These are phyloP conservation scores for Bubo blakistoni DNA, from an alignment of 2,113 vertebrate species.

Conservation along the genomic window DNA sequence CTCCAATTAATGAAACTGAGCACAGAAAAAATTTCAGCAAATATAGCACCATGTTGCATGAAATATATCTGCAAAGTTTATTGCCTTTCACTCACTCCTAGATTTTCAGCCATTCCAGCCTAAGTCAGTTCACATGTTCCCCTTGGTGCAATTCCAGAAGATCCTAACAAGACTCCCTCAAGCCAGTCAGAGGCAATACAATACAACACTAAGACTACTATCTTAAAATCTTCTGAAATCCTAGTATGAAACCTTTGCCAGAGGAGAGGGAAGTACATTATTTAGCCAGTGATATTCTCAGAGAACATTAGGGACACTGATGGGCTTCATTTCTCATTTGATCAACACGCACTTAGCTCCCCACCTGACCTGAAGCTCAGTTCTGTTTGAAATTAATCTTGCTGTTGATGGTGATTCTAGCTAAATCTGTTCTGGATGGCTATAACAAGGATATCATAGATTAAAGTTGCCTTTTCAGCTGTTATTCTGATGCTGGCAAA, in stretches of 20 bases:
- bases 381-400: neutral
- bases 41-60: accelerated
- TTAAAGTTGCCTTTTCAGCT: neutral
- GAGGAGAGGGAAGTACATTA: neutral
- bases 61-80: neutral
- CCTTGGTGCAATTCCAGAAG: neutral
- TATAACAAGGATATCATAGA: neutral
- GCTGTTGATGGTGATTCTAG: neutral
- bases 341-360: neutral
- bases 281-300: neutral
- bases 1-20: neutral
- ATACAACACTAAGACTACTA: neutral
- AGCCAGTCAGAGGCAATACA: neutral
- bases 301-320: neutral
- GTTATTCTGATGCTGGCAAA: neutral
- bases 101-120: neutral
- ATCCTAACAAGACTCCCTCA: neutral
- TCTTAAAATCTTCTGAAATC: neutral
- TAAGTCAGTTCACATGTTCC: neutral
- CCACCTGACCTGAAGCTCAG: neutral
- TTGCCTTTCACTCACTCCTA: neutral
- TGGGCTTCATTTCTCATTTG: neutral
- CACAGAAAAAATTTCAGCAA: neutral
- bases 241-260: neutral
- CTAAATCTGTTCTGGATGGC: neutral